phyloP scores from a whole-genome alignment of 1,140 invertebrate species.

The Listronotus oregonensis region DNA sequence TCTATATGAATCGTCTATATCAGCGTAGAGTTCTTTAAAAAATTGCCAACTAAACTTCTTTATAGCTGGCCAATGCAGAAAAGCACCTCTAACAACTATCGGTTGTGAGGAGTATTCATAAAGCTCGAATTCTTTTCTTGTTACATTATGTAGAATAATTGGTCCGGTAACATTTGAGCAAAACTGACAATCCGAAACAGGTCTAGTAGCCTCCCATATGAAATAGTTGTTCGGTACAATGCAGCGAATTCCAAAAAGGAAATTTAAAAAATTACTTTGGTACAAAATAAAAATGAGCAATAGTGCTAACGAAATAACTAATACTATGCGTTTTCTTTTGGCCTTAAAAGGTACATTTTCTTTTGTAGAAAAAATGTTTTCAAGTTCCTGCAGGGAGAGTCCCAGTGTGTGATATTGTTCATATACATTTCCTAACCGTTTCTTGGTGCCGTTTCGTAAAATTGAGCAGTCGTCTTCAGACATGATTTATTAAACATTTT shows the following conservation, averaged over 20 bases:
- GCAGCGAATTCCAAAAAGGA: conserved; percentile 64
- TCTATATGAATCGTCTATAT: conserved; percentile 67
- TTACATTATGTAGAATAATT: conserved; percentile 68
- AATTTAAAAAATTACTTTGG: conserved; percentile 22
- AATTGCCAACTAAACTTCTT: conserved; percentile 73
- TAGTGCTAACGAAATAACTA: background rate
- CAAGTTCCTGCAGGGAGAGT: background rate
- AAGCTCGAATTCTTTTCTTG: conserved; percentile 66
- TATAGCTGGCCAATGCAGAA: conserved; percentile 77
- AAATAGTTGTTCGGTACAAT: conserved; percentile 82
- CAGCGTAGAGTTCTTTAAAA: conserved; percentile 76
- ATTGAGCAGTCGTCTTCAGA: conserved; percentile 12
- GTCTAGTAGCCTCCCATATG: conserved; percentile 82
- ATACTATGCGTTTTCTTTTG: background rate
- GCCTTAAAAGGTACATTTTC: background rate
- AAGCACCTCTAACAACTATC: conserved; percentile 78
- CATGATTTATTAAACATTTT: conserved; percentile 15
- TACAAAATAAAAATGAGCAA: conserved; percentile 11
- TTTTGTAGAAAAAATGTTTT: background rate
- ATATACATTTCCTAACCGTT: background rate
- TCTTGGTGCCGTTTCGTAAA: background rate
- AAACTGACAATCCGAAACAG: conserved; percentile 79
- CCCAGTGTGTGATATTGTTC: conserved; percentile 4
- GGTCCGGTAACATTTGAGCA: conserved; percentile 62
- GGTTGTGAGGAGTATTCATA: conserved; percentile 82